Percentiles rank a stretch among this genome's conserved stretches.
Evolutionary conservation across 2,888 invertebrate genomes (phyloP).

Genomic region (Chymomyza caudatula): DNA sequence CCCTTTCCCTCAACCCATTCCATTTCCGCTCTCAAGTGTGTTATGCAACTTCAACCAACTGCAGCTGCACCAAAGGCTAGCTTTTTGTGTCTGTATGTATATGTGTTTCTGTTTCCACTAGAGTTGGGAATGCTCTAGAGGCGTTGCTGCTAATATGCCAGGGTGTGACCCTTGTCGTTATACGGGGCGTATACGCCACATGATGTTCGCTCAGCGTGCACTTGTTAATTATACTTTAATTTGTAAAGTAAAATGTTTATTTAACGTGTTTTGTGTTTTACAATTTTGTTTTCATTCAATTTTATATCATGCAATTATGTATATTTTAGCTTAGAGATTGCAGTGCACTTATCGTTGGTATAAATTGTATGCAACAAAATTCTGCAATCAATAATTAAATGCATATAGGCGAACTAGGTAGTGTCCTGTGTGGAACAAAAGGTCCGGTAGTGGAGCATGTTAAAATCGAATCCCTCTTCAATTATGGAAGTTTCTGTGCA

Average conservation of each 20-base stretch:
- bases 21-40: conserved; percentile 2
- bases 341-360: conserved; percentile 29
- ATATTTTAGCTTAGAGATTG: background rate
- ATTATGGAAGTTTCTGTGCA: conserved; percentile 45
- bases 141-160: conserved; percentile 59
- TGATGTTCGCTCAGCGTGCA: conserved; percentile 48
- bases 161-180: conserved; percentile 14
- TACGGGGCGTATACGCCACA: conserved; percentile 13
- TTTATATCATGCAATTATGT: conserved; percentile 43
- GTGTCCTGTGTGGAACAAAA: background rate
- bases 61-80: background rate
- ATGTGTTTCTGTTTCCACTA: conserved; percentile 10
- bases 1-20: background rate
- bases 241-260: conserved; percentile 73
- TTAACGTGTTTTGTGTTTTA: conserved; percentile 53
- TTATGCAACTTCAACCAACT: conserved; percentile 37
- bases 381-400: conserved; percentile 58
- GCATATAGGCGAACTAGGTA: conserved; percentile 42
- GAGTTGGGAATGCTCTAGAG: conserved; percentile 23
- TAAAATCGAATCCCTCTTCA: background rate
- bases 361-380: conserved; percentile 55
- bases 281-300: background rate
- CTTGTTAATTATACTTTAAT: conserved; percentile 73
- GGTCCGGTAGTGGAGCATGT: too few species aligned
- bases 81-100: background rate